phyloP scores from a whole-genome alignment of 2,113 vertebrate species.

The Dasypus novemcinctus region DNA sequence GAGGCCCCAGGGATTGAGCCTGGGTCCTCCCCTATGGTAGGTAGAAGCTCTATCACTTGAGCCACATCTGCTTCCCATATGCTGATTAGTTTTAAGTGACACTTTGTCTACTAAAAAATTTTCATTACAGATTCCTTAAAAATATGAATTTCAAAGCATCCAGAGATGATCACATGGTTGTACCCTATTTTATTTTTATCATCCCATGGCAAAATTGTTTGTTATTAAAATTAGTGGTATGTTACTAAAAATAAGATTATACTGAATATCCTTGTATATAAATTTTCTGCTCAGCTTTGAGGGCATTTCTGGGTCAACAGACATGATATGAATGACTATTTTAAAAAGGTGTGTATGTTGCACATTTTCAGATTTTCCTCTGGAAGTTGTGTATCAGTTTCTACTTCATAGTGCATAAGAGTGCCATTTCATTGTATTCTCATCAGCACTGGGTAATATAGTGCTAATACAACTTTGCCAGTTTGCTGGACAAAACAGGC shows the following conservation, averaged over 20 bases:
- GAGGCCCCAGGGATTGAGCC: too few species aligned
- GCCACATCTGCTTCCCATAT: too few species aligned
- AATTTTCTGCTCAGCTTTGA: not conserved
- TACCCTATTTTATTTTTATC: not conserved
- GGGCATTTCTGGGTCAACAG: not conserved
- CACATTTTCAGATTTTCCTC: not conserved
- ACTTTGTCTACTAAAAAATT: not conserved
- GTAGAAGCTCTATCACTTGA: too few species aligned
- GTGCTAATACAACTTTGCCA: not conserved
- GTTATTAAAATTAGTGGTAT: not conserved
- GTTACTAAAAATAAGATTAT: not conserved
- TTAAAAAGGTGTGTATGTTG: not conserved
- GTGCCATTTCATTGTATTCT: not conserved
- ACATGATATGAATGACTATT: not conserved
- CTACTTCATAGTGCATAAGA: not conserved
- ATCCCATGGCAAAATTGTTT: not conserved
- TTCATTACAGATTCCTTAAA: not conserved
- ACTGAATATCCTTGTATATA: not conserved
- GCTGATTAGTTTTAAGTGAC: slow-evolving; percentile 2
- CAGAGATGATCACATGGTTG: not conserved
- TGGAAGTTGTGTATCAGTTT: not conserved
- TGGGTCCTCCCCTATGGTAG: too few species aligned
- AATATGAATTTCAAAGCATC: not conserved
- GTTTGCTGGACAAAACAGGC: not conserved
- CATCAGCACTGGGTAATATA: not conserved